A percentile compares a stretch with the other conserved stretches of the same genome.
Evolutionary conservation across 2,797 vertebrate genomes (phyloP).

Genomic region (Lycodopsis pacificus): DNA sequence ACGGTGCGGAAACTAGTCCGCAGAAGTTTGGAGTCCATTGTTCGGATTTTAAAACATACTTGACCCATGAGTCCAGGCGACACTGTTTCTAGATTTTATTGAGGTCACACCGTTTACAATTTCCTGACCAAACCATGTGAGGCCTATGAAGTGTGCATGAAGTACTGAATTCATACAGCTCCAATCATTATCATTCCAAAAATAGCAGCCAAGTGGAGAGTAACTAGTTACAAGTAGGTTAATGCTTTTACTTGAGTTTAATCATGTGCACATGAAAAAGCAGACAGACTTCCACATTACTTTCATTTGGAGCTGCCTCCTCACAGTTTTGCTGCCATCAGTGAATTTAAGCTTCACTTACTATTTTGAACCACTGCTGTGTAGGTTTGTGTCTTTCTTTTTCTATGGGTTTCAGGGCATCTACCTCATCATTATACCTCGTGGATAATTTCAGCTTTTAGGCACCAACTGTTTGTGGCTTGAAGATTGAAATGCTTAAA

Average conservation of each 20-base stretch:
- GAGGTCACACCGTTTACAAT: background rate
- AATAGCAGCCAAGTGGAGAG: conserved; percentile 23
- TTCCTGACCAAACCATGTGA: background rate
- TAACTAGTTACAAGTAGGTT: conserved; percentile 23
- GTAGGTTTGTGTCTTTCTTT: too few relatives aligned
- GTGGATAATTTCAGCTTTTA: too few relatives aligned
- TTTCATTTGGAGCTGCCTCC: too few relatives aligned
- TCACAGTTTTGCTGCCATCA: too few relatives aligned
- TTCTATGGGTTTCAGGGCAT: too few relatives aligned
- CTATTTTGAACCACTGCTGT: too few relatives aligned
- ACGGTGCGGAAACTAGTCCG: background rate
- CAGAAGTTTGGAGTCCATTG: conserved; percentile 3
- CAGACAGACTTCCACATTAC: too few relatives aligned
- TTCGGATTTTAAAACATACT: conserved; percentile 2
- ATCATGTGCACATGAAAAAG: too few relatives aligned
- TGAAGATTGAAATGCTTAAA: too few relatives aligned
- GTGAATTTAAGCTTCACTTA: too few relatives aligned
- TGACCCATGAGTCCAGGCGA: background rate
- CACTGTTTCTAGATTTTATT: conserved; percentile 4
- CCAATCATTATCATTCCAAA: background rate
- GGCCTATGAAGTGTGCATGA: background rate
- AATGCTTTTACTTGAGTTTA: background rate
- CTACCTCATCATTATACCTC: too few relatives aligned
- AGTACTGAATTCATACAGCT: background rate
- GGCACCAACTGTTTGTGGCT: too few relatives aligned